A percentile compares a stretch with the other conserved stretches of the same genome.
These are phyloP conservation scores for Drosophila meridiana DNA, from an alignment of 2,888 invertebrate genomes.

Conservation along the genomic window DNA sequence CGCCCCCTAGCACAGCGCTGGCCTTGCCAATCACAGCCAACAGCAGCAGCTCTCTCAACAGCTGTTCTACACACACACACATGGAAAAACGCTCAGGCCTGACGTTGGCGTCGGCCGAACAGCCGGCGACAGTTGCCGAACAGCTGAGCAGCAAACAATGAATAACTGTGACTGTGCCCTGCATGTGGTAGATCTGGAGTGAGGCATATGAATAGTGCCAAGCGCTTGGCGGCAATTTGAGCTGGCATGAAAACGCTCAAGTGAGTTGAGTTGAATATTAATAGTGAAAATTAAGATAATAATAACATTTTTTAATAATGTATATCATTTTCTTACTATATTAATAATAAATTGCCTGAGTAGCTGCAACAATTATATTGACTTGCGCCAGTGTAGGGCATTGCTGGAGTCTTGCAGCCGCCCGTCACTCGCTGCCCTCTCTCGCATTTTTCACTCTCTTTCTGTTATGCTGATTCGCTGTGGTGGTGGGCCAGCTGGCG, in stretches of 20 bases:
- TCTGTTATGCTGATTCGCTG: background rate
- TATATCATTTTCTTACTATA: too few relatives aligned
- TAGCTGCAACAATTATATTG: background rate
- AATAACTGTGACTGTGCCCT: conserved; percentile 41
- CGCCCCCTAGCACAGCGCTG: background rate
- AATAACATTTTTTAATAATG: background rate
- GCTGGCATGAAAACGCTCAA: too few relatives aligned
- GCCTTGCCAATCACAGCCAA: background rate
- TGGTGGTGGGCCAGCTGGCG: conserved; percentile 3
- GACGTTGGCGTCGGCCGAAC: conserved; percentile 18
- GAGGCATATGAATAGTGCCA: conserved; percentile 18
- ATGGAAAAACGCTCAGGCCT: conserved; percentile 10
- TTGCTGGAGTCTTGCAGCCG: background rate
- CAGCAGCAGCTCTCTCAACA: conserved; percentile 16
- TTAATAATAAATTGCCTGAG: background rate
- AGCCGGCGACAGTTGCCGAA: conserved; percentile 20
- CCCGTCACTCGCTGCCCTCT: background rate
- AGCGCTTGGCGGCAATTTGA: background rate
- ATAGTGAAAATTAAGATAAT: background rate
- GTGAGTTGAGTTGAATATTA: too few relatives aligned
- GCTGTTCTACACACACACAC: conserved; percentile 5
- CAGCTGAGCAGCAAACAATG: conserved; percentile 40
- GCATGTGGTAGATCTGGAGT: conserved; percentile 17
- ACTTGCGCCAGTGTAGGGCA: conserved; percentile 21
- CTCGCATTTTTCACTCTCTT: background rate